These are phyloP conservation scores for Spea multiplicata DNA, from an alignment of 2,113 vertebrate species.

Conservation along the genomic window DNA sequence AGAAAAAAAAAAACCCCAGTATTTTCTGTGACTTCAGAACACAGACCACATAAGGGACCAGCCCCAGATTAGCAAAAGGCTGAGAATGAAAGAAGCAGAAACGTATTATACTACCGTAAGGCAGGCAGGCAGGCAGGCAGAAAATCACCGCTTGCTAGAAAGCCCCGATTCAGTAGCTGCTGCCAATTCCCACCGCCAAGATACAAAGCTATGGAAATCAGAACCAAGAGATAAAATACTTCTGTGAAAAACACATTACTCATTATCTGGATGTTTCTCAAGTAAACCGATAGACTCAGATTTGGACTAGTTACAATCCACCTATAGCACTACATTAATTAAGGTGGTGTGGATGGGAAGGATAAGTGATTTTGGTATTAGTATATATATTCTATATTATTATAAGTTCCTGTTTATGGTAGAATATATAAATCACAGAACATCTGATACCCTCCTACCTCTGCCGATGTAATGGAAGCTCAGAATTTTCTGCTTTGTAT, in stretches of 20 bases:
- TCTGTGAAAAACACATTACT: background rate
- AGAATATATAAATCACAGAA: background rate
- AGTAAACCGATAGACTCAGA: background rate
- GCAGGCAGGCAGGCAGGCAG: background rate
- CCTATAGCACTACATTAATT: background rate
- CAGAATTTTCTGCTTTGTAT: too few species aligned
- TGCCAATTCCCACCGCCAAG: background rate
- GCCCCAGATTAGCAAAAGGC: background rate
- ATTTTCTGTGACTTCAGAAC: background rate
- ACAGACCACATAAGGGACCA: conserved; percentile 3
- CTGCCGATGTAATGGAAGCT: too few species aligned
- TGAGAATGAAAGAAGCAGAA: background rate
- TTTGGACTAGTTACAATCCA: background rate
- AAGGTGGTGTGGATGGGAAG: background rate
- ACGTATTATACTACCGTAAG: background rate
- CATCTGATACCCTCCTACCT: too few species aligned
- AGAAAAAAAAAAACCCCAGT: background rate
- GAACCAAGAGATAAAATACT: background rate
- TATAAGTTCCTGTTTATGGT: background rate
- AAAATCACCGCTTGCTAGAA: background rate
- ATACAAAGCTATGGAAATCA: conserved; percentile 3
- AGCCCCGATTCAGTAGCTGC: background rate
- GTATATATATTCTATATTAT: too few species aligned
- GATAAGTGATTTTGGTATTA: background rate
- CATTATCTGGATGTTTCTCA: background rate